Evolutionary conservation across 2,113 vertebrate genomes (phyloP), one percentile per base, ranked within the genome.

Genomic region (Psilopogon haemacephalus): DNA sequence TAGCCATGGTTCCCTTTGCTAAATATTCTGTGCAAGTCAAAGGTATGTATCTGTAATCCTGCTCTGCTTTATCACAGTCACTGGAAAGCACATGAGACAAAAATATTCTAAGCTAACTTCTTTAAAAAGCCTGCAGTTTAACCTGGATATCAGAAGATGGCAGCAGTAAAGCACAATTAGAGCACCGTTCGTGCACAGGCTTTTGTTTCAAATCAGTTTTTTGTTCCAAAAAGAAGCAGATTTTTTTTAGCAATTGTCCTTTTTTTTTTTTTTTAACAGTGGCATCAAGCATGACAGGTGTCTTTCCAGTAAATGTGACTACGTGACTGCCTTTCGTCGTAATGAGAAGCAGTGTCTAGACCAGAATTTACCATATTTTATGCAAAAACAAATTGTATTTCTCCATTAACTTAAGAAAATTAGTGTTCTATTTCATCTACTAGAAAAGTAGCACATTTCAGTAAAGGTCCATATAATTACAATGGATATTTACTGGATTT

Each of bases 161-260:
- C 97, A 97, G 96, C 94, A 96, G 77, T 73, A 93, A 95, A 92
- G 87, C 96, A 86, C 8, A 48, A 12, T 78, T 86, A 62, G 3
- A 19, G 6, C 27, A 4, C 8, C 42, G 80, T 52, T 73, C 78
- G 42, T 38, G n/a, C 46, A 2, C 11, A 6, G 28, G 52, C 11
- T 64, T 65, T 84, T 21, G 65, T 85, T 73, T 44, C 60, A 71
- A 93, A 59, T 2, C 24, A 7, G 19, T 67, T 11, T 82, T 91
- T 73, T 75, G 48, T 44, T 92, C n/a, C 24, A 38, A 62, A 85
- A 86, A 58, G 37, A 26, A 54, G 18, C 18, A 92, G 28, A 42
- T 15, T 67, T 83, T 58, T 1, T 0, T 42, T 15, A 18, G 76
- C 89, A 93, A 4, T 5, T 70, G 69, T 62, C 4, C 56, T 79